Evolutionary conservation across 2,113 vertebrate species (phyloP).

Genomic region (Chionomys nivalis): DNA sequence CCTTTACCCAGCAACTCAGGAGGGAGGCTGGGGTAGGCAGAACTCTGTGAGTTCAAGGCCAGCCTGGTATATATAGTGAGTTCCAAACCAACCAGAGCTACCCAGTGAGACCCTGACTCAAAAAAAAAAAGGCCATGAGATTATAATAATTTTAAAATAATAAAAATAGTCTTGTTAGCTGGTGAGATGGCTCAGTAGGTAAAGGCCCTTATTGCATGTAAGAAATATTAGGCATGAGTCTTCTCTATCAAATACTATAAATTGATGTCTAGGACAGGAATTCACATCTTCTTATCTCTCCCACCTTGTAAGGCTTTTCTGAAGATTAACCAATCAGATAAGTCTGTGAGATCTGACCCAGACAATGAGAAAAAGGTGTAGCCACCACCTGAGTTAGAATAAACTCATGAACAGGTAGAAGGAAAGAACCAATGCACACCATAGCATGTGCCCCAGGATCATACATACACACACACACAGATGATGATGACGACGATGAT

Average conservation of each 20-base stretch:
- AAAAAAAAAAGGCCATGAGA: background rate
- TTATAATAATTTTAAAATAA: background rate
- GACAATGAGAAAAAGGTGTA: background rate
- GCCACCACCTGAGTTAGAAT: background rate
- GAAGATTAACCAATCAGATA: background rate
- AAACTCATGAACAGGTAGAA: background rate
- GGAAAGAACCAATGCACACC: background rate
- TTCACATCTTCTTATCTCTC: background rate
- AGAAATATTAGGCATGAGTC: background rate
- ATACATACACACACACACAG: background rate
- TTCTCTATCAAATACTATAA: background rate
- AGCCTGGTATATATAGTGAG: background rate
- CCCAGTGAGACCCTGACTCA: background rate
- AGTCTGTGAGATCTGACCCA: background rate
- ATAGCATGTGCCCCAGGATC: background rate
- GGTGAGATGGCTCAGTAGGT: background rate
- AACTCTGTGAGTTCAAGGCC: background rate
- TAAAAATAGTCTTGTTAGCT: background rate
- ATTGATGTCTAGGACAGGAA: background rate
- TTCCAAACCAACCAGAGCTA: background rate
- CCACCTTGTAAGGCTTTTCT: background rate
- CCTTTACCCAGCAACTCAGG: background rate
- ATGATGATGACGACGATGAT: background rate
- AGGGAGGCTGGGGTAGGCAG: background rate
- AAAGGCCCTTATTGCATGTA: background rate